These are phyloP conservation scores for Florisuga fusca DNA, from an alignment of 2,797 vertebrate species.

Conservation along the genomic window DNA sequence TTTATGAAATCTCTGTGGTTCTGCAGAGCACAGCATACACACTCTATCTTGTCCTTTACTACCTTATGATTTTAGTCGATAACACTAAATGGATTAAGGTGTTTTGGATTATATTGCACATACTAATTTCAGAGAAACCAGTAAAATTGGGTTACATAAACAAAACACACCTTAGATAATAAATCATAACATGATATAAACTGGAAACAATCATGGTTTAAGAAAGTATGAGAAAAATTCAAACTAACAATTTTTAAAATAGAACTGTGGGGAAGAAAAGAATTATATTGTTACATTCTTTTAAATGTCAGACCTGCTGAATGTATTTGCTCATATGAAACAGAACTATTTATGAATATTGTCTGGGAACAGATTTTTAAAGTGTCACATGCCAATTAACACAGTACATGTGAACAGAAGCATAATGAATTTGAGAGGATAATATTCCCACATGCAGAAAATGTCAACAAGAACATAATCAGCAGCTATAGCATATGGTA, in stretches of 20 bases:
- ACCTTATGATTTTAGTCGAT: neutral
- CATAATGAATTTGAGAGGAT: conserved; percentile 56
- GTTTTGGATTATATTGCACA: neutral
- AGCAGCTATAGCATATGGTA: conserved; percentile 60
- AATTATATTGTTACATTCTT: neutral
- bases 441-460: conserved; percentile 59
- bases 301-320: neutral
- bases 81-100: neutral
- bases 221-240: neutral
- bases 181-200: neutral
- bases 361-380: conserved; percentile 52
- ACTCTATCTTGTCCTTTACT: neutral
- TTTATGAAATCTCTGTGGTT: neutral
- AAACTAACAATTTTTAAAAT: neutral
- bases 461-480: conserved; percentile 66
- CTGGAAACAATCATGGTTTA: neutral
- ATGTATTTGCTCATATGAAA: conserved; percentile 18
- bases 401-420: conserved; percentile 50
- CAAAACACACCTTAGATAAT: neutral
- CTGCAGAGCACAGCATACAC: neutral
- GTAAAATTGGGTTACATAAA: neutral
- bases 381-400: conserved; percentile 69
- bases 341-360: conserved; percentile 58
- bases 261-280: neutral
- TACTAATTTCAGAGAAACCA: neutral